Percentiles rank a stretch among this genome's conserved stretches.
Evolutionary conservation across 2,113 vertebrate species (phyloP).

Genomic region (Colaptes auratus): DNA sequence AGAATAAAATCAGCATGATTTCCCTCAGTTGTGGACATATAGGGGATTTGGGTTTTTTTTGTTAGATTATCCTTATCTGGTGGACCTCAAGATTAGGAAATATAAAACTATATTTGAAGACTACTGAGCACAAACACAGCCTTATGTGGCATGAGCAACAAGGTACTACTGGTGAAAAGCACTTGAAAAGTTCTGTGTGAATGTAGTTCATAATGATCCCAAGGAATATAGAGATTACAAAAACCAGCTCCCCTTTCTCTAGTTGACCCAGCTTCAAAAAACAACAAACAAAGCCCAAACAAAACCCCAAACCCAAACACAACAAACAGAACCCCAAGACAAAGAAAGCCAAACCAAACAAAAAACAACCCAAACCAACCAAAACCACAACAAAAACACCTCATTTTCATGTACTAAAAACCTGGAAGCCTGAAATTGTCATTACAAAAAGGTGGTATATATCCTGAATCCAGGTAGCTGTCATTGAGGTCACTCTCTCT

Average conservation of each 20-base stretch:
- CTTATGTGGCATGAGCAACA: background rate
- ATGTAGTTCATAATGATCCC: background rate
- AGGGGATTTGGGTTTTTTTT: background rate
- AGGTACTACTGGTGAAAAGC: background rate
- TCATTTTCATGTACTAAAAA: background rate
- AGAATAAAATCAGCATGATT: background rate
- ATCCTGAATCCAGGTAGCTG: background rate
- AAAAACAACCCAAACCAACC: background rate
- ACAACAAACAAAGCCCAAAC: too few relatives aligned
- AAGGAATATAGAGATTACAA: background rate
- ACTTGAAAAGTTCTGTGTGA: background rate
- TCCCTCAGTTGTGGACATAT: background rate
- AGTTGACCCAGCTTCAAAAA: fast-evolving
- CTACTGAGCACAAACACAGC: background rate
- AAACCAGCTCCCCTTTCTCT: background rate
- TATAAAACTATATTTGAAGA: background rate
- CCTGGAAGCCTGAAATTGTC: background rate
- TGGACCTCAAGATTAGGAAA: background rate
- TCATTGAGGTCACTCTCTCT: background rate
- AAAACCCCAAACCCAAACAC: too few relatives aligned
- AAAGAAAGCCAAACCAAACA: too few relatives aligned
- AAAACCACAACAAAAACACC: background rate
- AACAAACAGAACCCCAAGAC: too few relatives aligned
- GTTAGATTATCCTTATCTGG: background rate
- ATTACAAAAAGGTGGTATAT: background rate